phyloP scores from a whole-genome alignment of 1,140 invertebrate genomes.

The Scaptodrosophila lebanonensis region DNA sequence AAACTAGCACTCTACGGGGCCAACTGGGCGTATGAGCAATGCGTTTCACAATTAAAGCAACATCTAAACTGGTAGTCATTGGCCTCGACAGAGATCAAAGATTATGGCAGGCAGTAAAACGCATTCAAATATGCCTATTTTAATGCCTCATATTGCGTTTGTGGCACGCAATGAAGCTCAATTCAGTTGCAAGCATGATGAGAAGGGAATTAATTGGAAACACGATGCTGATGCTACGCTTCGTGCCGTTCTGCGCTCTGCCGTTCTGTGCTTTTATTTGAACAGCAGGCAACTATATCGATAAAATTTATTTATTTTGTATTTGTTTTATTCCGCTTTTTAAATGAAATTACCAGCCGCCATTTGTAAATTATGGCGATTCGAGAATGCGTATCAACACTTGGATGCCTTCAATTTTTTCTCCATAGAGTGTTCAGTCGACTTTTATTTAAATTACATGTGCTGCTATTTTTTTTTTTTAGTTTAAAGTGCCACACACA shows the following conservation, averaged over 20 bases:
- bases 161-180: constrained; percentile 62
- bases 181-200: constrained; percentile 57
- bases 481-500: too few relatives aligned
- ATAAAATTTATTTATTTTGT: constrained; percentile 38
- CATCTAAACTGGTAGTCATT: not conserved
- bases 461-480: constrained; percentile 1
- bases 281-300: too few relatives aligned
- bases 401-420: constrained; percentile 10
- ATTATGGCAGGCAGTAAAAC: constrained; percentile 3
- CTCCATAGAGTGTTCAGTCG: not conserved
- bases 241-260: not conserved
- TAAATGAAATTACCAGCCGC: constrained; percentile 15
- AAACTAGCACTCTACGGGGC: constrained; percentile 17
- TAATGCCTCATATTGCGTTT: constrained; percentile 59
- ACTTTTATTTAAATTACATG: constrained; percentile 2
- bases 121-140: constrained; percentile 69
- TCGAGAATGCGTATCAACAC: constrained; percentile 39
- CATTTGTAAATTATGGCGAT: constrained; percentile 50
- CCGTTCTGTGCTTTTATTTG: too few relatives aligned
- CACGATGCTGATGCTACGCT: not conserved
- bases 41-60: constrained; percentile 29
- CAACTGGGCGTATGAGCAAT: constrained; percentile 51
- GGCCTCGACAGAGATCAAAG: not conserved
- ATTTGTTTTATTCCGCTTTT: constrained; percentile 20
- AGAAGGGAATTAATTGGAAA: too few relatives aligned